These are phyloP conservation scores for Dinoponera quadriceps DNA, from an alignment of 1,140 invertebrate genomes.

Conservation along the genomic window DNA sequence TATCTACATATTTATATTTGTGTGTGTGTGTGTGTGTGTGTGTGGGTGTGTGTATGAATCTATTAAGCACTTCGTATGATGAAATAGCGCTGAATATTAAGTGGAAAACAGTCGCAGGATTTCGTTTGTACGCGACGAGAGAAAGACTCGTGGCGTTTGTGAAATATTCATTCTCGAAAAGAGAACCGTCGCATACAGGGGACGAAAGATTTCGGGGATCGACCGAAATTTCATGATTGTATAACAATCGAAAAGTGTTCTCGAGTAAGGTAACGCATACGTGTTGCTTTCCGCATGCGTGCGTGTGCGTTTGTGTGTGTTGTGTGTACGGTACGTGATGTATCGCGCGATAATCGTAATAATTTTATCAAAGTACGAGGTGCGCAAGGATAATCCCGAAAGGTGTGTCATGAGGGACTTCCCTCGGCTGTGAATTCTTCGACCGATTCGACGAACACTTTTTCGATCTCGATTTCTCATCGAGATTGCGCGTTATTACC, in stretches of 20 bases:
- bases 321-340: not conserved
- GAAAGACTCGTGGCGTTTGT: not conserved
- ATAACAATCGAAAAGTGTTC: conserved; percentile 2
- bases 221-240: not conserved
- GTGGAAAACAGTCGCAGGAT: conserved; percentile 7
- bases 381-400: not conserved
- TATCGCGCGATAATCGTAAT: not conserved
- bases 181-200: not conserved
- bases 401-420: conserved; percentile 5
- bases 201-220: conserved; percentile 7
- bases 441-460: not conserved
- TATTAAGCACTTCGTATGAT: conserved; percentile 50
- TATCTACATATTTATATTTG: conserved; percentile 19
- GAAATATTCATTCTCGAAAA: conserved; percentile 27
- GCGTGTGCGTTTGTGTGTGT: too few species aligned
- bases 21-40: not conserved
- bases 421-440: not conserved
- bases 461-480: not conserved
- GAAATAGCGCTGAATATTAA: conserved; percentile 61
- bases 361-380: conserved; percentile 1
- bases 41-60: not conserved
- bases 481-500: conserved; percentile 16
- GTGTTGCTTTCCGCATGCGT: too few species aligned
- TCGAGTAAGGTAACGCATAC: not conserved
- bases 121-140: conserved; percentile 32